phyloP scores from a whole-genome alignment of 1,140 invertebrate genomes.

The Prorops nasuta region DNA sequence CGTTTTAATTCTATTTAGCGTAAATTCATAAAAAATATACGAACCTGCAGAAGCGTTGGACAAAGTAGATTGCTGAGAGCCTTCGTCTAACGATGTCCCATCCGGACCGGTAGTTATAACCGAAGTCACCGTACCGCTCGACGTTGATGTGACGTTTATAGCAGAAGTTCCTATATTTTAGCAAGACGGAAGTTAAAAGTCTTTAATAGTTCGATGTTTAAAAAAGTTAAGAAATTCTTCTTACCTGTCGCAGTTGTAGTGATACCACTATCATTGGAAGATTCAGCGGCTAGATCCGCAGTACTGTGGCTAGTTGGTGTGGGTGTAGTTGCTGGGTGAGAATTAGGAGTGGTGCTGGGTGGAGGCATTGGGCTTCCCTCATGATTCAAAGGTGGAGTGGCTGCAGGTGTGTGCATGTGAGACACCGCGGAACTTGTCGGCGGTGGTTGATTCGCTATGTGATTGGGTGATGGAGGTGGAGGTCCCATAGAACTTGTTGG shows the following conservation, averaged over 20 bases:
- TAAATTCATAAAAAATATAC: slow-evolving; percentile 14
- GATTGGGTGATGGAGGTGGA: slow-evolving; percentile 60
- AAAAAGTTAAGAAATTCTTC: slow-evolving; percentile 31
- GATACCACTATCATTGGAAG: slow-evolving; percentile 61
- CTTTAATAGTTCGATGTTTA: no score
- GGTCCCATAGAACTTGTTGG: slow-evolving; percentile 54
- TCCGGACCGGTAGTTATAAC: slow-evolving; percentile 85
- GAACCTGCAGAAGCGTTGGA: slow-evolving; percentile 86
- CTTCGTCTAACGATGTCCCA: slow-evolving; percentile 82
- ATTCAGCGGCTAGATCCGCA: slow-evolving; percentile 50
- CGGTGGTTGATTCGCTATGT: slow-evolving; percentile 58
- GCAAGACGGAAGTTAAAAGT: no score
- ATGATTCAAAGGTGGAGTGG: slow-evolving; percentile 55
- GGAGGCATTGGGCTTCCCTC: slow-evolving; percentile 61
- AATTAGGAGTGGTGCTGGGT: slow-evolving; percentile 62
- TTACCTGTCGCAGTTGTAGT: slow-evolving; percentile 59
- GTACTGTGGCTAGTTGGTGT: slow-evolving; percentile 43
- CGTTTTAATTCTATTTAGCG: no score
- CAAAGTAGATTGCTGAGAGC: slow-evolving; percentile 86
- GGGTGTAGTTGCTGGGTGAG: slow-evolving; percentile 49
- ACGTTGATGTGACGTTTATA: slow-evolving; percentile 52
- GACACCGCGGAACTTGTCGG: slow-evolving; percentile 51
- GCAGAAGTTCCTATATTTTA: slow-evolving; percentile 41
- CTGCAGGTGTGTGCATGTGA: slow-evolving; percentile 44
- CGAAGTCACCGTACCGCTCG: slow-evolving; percentile 72